phyloP scores from a whole-genome alignment of 2,113 vertebrate species.

The Paramisgurnus dabryanus region DNA sequence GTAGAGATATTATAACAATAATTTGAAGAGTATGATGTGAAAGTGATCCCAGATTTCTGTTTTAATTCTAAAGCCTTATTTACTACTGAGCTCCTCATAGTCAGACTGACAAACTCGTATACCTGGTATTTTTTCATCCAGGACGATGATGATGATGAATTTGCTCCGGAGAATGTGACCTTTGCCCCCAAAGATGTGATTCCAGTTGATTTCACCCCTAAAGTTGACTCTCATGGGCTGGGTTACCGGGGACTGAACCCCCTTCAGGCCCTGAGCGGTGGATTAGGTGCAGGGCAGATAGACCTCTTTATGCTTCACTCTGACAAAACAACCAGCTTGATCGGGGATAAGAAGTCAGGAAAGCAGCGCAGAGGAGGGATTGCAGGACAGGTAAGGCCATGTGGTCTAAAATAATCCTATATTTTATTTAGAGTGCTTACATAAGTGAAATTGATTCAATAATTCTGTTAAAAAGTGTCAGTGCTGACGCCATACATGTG shows the following conservation, averaged over 20 bases:
- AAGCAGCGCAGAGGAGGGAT: constrained; percentile 83
- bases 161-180: constrained; percentile 86
- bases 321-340: constrained; percentile 71
- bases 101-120: not conserved
- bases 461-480: not conserved
- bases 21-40: not conserved
- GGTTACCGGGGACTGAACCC: constrained; percentile 93
- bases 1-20: not conserved
- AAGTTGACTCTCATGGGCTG: constrained; percentile 84
- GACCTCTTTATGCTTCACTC: constrained; percentile 77
- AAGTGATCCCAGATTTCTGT: no score
- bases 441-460: not conserved
- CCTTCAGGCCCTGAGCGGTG: constrained; percentile 77
- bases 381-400: constrained; percentile 81
- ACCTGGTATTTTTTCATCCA: not conserved
- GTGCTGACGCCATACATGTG: not conserved
- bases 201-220: constrained; percentile 85
- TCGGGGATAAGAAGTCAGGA: constrained; percentile 69
- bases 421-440: not conserved
- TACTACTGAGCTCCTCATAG: not conserved
- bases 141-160: constrained; percentile 73
- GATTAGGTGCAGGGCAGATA: constrained; percentile 66
- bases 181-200: constrained; percentile 93
- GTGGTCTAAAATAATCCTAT: not conserved
- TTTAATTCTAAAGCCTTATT: no score